Evolutionary conservation across 1,140 invertebrate species (phyloP), one percentile per base, ranked within the genome.

Genomic region (Drosophila pallidifrons): DNA sequence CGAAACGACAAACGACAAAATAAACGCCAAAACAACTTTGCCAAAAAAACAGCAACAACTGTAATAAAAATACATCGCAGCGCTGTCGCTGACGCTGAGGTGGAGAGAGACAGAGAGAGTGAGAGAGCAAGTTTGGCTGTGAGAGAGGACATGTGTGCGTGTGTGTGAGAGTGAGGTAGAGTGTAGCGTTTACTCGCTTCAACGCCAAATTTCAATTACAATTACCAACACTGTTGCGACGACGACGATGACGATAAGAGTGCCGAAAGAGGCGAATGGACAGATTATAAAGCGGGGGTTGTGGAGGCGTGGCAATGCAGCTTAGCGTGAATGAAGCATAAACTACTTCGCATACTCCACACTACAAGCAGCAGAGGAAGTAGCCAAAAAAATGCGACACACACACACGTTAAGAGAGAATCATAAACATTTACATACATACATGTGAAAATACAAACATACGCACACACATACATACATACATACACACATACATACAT

Each of bases 141-240:
- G 65, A 78, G 65, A 38, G 63, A 61, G 54, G 41, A 61, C 4
- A 30, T 0, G 32, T 3, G 25, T 45, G 11, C 7, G 30, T 38
- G 54, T 41, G 35, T 20, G 32, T 15, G 54, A 60, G 10, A 25
- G 38, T 16, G 30, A 75, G 67, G 49, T 16, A 71, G 59, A 70
- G 51, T 32, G 46, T 64, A 43, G 30, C 74, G 79, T 91, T 91
- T 91, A 91, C 61, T 90, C 82, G 85, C 90, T 81, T 89, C 89
- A 89, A 91, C 89, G 85, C 89, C 85, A 82, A 91, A 91, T 91
- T 91, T 91, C 89, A 91, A 91, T 91, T 91, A 89, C 82, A 91
- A 91, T 91, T 91, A 91, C 88, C 70, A 79, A 66, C 74, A 75
- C 65, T 59, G 61, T 10, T 11, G 35, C 35, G 35, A 38, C 35